Evolutionary conservation across 2,888 invertebrate genomes (phyloP).

Genomic region (Cylloceria caligata): DNA sequence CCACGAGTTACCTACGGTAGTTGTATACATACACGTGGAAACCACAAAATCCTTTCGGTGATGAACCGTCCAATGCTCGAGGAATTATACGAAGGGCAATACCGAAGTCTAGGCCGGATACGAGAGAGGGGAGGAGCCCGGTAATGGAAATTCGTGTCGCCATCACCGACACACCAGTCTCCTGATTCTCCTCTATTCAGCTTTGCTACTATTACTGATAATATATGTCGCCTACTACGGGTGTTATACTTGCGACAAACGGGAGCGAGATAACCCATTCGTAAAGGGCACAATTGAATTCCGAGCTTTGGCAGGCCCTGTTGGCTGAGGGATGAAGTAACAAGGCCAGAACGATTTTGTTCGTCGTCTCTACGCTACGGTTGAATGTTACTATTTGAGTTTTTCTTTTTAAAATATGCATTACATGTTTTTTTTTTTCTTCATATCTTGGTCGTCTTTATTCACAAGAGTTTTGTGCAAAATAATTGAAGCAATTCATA

Average conservation of each 20-base stretch:
- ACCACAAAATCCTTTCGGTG: slow-evolving; percentile 53
- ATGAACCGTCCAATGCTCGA: slow-evolving; percentile 64
- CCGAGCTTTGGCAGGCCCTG: slow-evolving; percentile 40
- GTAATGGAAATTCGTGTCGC: slow-evolving; percentile 78
- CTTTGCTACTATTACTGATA: slow-evolving; percentile 46
- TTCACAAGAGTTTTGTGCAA: no score
- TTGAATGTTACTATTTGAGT: not conserved
- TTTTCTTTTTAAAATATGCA: not conserved
- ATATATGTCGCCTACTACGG: slow-evolving; percentile 53
- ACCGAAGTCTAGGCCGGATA: slow-evolving; percentile 74
- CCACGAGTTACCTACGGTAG: slow-evolving; percentile 12
- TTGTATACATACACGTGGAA: slow-evolving; percentile 36
- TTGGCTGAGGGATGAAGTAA: slow-evolving; percentile 35
- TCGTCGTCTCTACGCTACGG: slow-evolving; percentile 13
- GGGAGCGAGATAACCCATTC: slow-evolving; percentile 51
- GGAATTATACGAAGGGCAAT: slow-evolving; percentile 70
- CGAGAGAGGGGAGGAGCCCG: slow-evolving; percentile 61
- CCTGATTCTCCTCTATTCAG: slow-evolving; percentile 20
- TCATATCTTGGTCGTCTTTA: no score
- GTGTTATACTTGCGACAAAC: slow-evolving; percentile 42
- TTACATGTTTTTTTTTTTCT: not conserved
- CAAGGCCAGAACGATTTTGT: slow-evolving; percentile 33
- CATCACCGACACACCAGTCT: slow-evolving; percentile 33
- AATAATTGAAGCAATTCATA: no score
- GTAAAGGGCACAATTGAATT: slow-evolving; percentile 59